Evolutionary conservation across 1,140 invertebrate species (phyloP), one percentile per base, ranked within the genome.

Genomic region (Octopus bimaculoides): DNA sequence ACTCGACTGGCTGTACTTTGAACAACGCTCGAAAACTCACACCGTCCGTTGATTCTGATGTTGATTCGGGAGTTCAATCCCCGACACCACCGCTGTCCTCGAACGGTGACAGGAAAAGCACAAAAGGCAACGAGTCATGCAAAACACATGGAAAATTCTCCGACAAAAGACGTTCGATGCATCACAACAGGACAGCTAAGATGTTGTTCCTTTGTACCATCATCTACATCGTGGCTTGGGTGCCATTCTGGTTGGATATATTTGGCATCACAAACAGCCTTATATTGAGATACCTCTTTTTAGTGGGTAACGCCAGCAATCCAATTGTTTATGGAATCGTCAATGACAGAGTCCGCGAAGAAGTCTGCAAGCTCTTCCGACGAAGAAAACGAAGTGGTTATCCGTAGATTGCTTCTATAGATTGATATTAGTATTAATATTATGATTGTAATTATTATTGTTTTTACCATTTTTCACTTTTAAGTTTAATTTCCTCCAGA

Each of bases 221-320:
- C 10, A 85, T 87, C 52, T 87, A 85, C 78, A 78, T 86, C 5
- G 56, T 87, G 7, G 83, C 85, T 54, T 87, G 85, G 85, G 54
- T 87, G 26, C 86, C 86, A 17, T 87, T 87, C 80, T 87, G 86
- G 86, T 75, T 87, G 52, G 85, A 86, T 77, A 84, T 86, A 52
- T 87, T 87, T 79, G 84, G 82, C 54, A 52, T 81, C 52, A 85
- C 84, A 0, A 77, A 83, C 69, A 83, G 81, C 74, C 75, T 85
- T n/a, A 77, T 83, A 26, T 81, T 87, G 8, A 75, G 86, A 41
- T 85, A 87, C 77, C 20, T 85, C 55, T 85, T 86, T 80, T 86
- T 86, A 69, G 74, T 86, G 20, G 84, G 83, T 20, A 84, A 86
- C 79, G 86, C 86, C 10, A 83, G 85, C 5, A 87, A 87, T 80